Conservation (phyloP, 1,140 invertebrate species). For the Eulimnadia texana region DNA sequence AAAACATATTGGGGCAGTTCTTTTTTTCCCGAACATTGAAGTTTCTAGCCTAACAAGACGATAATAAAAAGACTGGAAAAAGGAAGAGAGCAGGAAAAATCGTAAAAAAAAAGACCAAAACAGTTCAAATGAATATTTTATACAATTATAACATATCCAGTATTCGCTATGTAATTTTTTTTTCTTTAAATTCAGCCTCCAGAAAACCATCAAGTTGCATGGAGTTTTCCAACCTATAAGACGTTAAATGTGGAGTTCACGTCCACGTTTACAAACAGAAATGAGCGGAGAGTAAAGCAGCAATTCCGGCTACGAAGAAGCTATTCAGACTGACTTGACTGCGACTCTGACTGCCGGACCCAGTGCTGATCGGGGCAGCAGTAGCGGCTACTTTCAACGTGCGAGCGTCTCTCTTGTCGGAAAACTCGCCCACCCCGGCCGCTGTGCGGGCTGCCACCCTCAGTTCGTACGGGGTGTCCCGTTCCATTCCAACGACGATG, state of each 20-base stretch:
- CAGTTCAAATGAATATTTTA: too few relatives aligned
- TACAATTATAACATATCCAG: too few relatives aligned
- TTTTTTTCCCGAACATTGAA: too few relatives aligned
- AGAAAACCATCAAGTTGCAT: too few relatives aligned
- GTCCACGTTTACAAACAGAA: constrained; percentile 12
- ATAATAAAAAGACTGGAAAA: too few relatives aligned
- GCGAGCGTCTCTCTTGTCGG: constrained; percentile 15
- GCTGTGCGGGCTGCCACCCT: constrained; percentile 22
- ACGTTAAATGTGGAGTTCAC: too few relatives aligned
- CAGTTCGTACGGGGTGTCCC: constrained; percentile 23
- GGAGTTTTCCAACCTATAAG: too few relatives aligned
- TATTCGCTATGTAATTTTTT: too few relatives aligned
- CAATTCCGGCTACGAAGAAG: constrained; percentile 1
- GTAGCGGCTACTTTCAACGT: constrained; percentile 18
- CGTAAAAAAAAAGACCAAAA: too few relatives aligned
- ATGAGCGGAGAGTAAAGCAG: constrained; percentile 12
- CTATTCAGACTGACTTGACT: neutral
- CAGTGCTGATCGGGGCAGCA: constrained; percentile 4
- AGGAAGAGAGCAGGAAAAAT: too few relatives aligned
- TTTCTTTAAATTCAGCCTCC: too few relatives aligned
- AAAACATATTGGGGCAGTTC: neutral
- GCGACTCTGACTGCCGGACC: neutral
- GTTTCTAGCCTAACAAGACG: too few relatives aligned
- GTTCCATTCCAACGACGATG: constrained; percentile 20
- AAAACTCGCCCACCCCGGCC: constrained; percentile 23